Conservation (phyloP, 2,797 vertebrate species). For the Peromyscus eremicus region DNA sequence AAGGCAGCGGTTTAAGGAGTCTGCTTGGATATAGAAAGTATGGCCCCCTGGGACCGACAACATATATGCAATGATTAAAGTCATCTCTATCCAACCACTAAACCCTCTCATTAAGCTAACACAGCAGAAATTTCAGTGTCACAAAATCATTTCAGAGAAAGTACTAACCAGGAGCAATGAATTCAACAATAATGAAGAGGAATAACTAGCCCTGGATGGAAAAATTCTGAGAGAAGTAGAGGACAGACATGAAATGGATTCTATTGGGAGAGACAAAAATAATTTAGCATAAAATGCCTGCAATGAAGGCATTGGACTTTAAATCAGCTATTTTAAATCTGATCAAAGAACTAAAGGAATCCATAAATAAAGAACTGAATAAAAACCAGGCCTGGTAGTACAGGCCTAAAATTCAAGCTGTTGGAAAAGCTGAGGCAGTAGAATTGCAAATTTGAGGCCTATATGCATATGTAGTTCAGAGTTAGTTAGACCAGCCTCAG, state of each 20-base stretch:
- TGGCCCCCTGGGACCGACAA: rapidly evolving
- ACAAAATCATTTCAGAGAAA: background rate
- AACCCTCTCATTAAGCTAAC: background rate
- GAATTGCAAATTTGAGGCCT: background rate
- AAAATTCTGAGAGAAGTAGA: background rate
- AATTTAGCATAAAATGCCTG: background rate
- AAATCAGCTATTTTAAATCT: background rate
- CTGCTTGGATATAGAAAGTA: background rate
- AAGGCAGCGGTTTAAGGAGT: background rate
- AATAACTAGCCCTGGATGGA: background rate
- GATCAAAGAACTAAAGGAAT: background rate
- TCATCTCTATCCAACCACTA: background rate
- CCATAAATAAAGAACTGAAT: background rate
- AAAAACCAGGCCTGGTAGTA: background rate
- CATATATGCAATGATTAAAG: background rate
- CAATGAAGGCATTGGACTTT: background rate
- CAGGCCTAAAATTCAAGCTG: background rate
- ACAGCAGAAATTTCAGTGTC: background rate
- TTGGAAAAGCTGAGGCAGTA: background rate
- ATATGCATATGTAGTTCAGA: background rate
- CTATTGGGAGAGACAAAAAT: background rate
- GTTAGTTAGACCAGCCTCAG: background rate
- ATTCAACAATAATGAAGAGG: background rate
- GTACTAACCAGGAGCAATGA: background rate
- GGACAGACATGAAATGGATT: background rate